Base-by-base conservation (phyloP, 2,113 vertebrate genomes). In the Notiomystis cincta region DNA sequence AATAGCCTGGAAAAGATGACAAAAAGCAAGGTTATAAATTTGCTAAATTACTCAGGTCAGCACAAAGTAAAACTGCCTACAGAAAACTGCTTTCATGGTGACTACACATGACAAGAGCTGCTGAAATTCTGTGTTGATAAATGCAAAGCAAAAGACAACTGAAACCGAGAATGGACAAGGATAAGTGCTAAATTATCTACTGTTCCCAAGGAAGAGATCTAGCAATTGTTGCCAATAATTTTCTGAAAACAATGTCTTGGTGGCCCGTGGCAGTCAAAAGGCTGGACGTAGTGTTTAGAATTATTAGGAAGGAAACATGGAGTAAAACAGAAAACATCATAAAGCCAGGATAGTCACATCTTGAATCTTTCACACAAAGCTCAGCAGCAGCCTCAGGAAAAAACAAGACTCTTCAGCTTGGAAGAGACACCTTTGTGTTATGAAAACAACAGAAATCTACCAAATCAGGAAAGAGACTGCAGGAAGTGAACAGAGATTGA, bases 1-100 rank as follows among this genome's bases (percentile, higher is more conserved):
- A 85, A 85, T 66, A n/a, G 42, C 28, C 60, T 70, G n/a, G 65
- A 92, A 88, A 87, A 89, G 58, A 89, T 35, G 30, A 48, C 17
- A 83, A 90, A 78, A 17, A 82, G 20, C 42, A 82, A 78, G 31
- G 11, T 62, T 81, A 82, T 82, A 78, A 64, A 65, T 92, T 78
- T 90, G 33, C 50, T 60, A 54, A 62, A 45, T 30, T 11, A 54
- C 22, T 50, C 30, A 31, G 40, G 27, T 64, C 38, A 72, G 48
- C 23, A 60, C 35, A 37, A 69, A 90, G 53, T n/a, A 83, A 87
- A 93, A 23, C 44, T 89, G 53, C 61, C 51, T 66, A 57, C 19
- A 82, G 31, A 89, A 51, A 79, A 44, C 15, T 62, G 17, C 44
- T 44, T 66, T 38, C 38, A 31, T 16, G 16, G 17, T 50, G 47